Evolutionary conservation across 2,113 vertebrate species (phyloP), one percentile per base, ranked within the genome.

Genomic region (Apteryx owenii): DNA sequence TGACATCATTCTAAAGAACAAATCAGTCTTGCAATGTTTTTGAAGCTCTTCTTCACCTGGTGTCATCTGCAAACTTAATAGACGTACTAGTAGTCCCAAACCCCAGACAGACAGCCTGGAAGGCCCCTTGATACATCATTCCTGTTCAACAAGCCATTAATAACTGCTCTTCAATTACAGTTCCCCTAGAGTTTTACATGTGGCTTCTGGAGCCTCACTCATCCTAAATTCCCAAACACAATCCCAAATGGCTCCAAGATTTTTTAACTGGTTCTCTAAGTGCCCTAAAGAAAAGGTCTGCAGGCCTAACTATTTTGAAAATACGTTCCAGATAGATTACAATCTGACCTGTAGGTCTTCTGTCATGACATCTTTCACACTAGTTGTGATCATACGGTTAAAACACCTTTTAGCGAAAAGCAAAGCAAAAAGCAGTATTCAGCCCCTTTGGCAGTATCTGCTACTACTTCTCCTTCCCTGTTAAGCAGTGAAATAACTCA

Each of bases 61-160:
- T 21, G 17, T 29, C 44, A 83, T 31, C 36, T 71, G 42, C 38
- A 70, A 71, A 56, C 31, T 31, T 51, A 61, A 40, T 38, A 60
- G 76, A 50, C 0, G 0, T 10, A 21, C 18, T 9, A 10, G 29
- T 6, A 50, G n/a, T 23, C 40, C 38, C 68, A 71, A 56, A 44
- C 7, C 22, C n/a, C 26, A 5, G 44, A 42, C 53, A 73, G 42
- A 13, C 5, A 46, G 44, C 28, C n/a, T 46, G 50, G 17, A 60
- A 18, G 7, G 15, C 25, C 29, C 2, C 0, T 50, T 28, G 42
- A 53, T 60, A 29, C 56, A 33, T 60, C 31, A 60, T 28, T 42
- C 56, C 69, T 25, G 9, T 29, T 66, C 13, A 50, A 25, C n/a
- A 85, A 51, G 53, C 11, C 46, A 28, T 25, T 38, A 68, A 42